A percentile compares a stretch with the other conserved stretches of the same genome.
phyloP scores from a whole-genome alignment of 1,140 invertebrate genomes.

The Papilio machaon region DNA sequence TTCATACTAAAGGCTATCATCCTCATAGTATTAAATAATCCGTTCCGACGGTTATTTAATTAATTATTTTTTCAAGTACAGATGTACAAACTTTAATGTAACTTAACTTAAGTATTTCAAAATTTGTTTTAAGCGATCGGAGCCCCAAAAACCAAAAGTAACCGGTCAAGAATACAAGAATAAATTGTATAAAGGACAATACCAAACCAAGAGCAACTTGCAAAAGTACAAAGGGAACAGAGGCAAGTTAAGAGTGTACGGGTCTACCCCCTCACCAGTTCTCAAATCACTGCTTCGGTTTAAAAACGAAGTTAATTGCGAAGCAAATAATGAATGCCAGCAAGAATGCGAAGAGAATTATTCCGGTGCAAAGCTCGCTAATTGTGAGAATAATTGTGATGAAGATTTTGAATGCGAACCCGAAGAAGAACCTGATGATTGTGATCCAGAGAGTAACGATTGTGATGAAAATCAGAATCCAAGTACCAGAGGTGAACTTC shows the following conservation, averaged over 20 bases:
- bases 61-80: neutral
- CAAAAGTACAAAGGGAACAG: neutral
- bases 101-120: neutral
- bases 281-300: constrained; percentile 7
- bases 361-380: neutral
- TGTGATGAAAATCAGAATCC: neutral
- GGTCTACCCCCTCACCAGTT: neutral
- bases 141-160: neutral
- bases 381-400: constrained; percentile 25
- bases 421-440: neutral
- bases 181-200: neutral
- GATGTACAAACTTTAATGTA: too few species aligned
- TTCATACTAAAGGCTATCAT: too few species aligned
- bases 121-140: neutral
- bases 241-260: constrained; percentile 3
- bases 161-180: neutral
- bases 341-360: constrained; percentile 4
- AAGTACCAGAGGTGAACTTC: neutral
- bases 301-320: constrained; percentile 27
- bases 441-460: neutral
- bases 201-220: neutral
- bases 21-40: neutral
- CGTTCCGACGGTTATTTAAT: neutral
- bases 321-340: constrained; percentile 12
- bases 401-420: constrained; percentile 28